These are phyloP conservation scores for Puntigrus tetrazona DNA, from an alignment of 2,113 vertebrate species.

Conservation along the genomic window DNA sequence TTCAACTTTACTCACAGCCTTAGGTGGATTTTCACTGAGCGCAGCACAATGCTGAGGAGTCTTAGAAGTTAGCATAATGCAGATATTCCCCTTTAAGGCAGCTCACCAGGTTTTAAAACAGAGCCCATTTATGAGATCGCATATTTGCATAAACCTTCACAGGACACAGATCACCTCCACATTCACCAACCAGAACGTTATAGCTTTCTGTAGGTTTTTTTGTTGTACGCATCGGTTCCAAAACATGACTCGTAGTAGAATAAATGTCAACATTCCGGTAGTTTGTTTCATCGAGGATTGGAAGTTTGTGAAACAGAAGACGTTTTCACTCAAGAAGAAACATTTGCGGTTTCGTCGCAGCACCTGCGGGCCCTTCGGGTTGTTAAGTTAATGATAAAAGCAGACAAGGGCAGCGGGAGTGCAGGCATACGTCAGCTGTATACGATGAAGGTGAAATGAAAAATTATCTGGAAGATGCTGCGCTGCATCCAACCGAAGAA, in stretches of 20 bases:
- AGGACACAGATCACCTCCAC: background rate
- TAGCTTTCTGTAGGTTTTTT: background rate
- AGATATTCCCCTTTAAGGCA: no score
- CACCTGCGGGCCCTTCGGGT: background rate
- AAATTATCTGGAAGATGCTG: background rate
- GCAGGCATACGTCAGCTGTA: background rate
- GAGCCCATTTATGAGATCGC: no score
- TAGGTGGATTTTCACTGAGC: no score
- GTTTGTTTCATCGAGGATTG: background rate
- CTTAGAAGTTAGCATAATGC: no score
- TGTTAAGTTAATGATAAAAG: slow-evolving; percentile 24
- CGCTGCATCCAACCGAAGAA: background rate
- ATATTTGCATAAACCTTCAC: no score
- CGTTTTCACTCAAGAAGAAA: background rate
- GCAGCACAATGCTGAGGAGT: no score
- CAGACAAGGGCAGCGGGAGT: slow-evolving; percentile 6
- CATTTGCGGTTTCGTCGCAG: background rate
- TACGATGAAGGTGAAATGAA: slow-evolving; percentile 24
- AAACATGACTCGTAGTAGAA: background rate
- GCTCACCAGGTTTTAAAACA: no score
- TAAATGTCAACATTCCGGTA: background rate
- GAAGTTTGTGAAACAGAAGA: background rate
- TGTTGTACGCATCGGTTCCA: background rate
- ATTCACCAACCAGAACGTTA: background rate
- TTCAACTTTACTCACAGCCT: no score